phyloP scores from a whole-genome alignment of 2,797 vertebrate species.

The Clarias laeviceps region DNA sequence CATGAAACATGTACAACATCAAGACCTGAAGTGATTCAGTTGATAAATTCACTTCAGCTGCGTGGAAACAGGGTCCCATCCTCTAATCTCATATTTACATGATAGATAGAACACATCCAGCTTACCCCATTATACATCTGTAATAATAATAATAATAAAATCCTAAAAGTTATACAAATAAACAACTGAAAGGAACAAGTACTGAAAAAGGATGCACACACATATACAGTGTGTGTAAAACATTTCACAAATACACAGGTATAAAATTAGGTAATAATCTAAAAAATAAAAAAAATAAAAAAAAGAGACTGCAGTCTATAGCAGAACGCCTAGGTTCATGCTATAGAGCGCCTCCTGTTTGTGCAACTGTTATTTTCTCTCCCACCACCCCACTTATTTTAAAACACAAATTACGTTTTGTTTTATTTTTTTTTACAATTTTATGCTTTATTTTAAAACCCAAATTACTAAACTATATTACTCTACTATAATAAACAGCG shows the following conservation, averaged over 20 bases:
- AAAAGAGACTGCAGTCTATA: not conserved
- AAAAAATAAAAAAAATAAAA: fast-evolving
- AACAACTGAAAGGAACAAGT: not conserved
- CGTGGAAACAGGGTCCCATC: not conserved
- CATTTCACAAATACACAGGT: not conserved
- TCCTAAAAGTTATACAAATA: not conserved
- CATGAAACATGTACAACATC: not conserved
- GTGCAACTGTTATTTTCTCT: not conserved
- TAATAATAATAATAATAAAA: not conserved
- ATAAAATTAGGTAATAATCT: not conserved
- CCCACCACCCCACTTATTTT: not conserved
- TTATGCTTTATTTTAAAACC: not conserved
- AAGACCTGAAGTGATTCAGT: not conserved
- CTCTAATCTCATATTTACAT: not conserved
- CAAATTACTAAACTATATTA: not conserved
- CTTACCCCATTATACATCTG: too few species aligned
- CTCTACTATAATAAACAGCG: not conserved
- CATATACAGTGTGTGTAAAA: not conserved
- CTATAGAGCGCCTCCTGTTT: not conserved
- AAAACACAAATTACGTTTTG: too few species aligned
- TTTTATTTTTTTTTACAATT: too few species aligned
- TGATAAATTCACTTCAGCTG: conserved; percentile 7
- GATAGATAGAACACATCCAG: not conserved
- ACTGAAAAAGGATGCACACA: not conserved
- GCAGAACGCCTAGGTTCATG: too few species aligned